Percentiles rank a stretch among this genome's conserved stretches.
Conservation (phyloP, 2,797 vertebrate genomes). For the Bradypodion ventrale region DNA sequence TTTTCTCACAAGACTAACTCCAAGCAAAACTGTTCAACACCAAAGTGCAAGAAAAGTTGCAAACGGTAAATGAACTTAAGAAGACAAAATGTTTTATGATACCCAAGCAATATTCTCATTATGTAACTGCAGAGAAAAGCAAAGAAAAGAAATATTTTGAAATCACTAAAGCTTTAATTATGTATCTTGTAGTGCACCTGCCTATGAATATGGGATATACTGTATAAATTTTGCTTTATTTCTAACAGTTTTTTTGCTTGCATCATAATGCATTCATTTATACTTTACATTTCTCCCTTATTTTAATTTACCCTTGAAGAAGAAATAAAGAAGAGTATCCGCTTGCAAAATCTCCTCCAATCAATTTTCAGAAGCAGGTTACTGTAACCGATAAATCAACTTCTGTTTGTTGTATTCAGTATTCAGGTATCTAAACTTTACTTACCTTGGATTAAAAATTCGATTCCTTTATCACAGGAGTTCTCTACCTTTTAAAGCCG, state of each 20-base stretch:
- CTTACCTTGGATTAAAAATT: slow-evolving; percentile 19
- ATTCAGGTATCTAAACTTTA: slow-evolving; percentile 79
- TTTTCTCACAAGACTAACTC: slow-evolving; percentile 82
- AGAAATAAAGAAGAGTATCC: slow-evolving; percentile 81
- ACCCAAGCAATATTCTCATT: background rate
- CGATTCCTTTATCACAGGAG: no score
- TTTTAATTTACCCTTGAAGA: slow-evolving; percentile 48
- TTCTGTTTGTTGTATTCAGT: slow-evolving; percentile 78
- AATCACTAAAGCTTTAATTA: background rate
- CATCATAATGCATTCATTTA: background rate
- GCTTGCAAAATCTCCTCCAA: slow-evolving; percentile 72
- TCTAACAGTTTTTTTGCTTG: background rate
- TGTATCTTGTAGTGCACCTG: background rate
- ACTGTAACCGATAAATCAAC: slow-evolving; percentile 68
- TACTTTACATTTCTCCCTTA: background rate
- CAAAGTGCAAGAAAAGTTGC: slow-evolving; percentile 61
- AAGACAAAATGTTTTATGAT: background rate
- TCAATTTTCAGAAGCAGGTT: slow-evolving; percentile 60
- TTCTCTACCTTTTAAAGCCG: no score
- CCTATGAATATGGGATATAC: background rate
- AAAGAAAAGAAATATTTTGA: background rate
- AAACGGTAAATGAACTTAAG: slow-evolving; percentile 68
- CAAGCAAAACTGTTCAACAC: slow-evolving; percentile 65
- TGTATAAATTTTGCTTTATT: background rate
- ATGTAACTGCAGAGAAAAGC: background rate